Base-by-base conservation (phyloP, 2,797 vertebrate species). In the Typhlichthys subterraneus region DNA sequence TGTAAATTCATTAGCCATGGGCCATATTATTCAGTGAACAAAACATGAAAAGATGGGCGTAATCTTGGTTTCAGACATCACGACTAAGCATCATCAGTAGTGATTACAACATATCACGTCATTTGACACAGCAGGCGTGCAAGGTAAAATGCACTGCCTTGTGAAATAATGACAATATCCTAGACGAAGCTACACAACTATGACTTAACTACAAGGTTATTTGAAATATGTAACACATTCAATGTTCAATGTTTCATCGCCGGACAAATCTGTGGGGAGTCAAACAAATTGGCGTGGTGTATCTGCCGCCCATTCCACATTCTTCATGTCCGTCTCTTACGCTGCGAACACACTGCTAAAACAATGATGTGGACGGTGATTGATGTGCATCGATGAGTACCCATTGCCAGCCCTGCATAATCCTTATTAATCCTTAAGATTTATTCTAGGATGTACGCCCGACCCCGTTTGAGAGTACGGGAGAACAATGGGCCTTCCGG, bases 371-470 rank as follows among this genome's bases (percentile, higher is more conserved):
- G 45, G 56, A 63, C 62, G 65, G 70, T 89, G 85, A 87, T 82
- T 77, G 85, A 88, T 84, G 81, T 85, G 76, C 74, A 79, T 72
- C 80, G 59, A 64, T 54, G 46, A 81, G 81, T 82, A 68, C 61
- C 75, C 62, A 63, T 60, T 74, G 63, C 67, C n/a, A 10, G 77
- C 79, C 73, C 77, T 68, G 75, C 66, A 53, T 81, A 85, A 83
- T 86, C 63, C 46, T 67, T 86, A 23, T 23, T 23, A 23, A 23
- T 23, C 23, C 23, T 23, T 23, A 23, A 23, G 65, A 86, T 74
- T 87, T 84, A 86, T 87, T 88, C 73, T 87, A 76, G 64, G 69
- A 60, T 67, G 76, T 76, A 81, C 68, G 78, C 78, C 79, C 48
- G 63, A 68, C 61, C 79, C 52, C 15, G 63, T 81, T 69, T 75